Evolutionary conservation across 1,140 invertebrate genomes (phyloP), one percentile per base, ranked within the genome.

Genomic region (Zaprionus vittiger): DNA sequence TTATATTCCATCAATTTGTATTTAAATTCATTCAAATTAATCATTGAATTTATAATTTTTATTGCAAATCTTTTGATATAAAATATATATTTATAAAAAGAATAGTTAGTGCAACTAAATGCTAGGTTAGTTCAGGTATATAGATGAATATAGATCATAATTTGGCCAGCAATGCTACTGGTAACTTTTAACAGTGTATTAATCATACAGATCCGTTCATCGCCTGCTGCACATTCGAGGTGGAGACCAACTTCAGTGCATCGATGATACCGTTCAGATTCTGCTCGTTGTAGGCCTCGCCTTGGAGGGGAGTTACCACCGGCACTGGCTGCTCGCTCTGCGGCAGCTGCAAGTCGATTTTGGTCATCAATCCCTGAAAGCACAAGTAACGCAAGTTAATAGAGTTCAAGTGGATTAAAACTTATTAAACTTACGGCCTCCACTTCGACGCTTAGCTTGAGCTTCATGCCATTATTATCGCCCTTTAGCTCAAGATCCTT

Each of bases 191-290:
- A 38, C 55, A 69, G 55, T 75, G 59, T 67, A 82, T 60, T 44
- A 73, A 59, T 90, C 85, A 90, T 68, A 81, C 78, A 0, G 86
- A 80, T 6, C 91, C 79, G 61, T 93, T 93, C 54, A 93, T 93
- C 26, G 92, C 92, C 73, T 93, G 91, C 65, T 93, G 73, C 59
- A 93, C 81, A 77, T 92, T 93, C 12, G 87, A 83, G 37, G 84
- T 89, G 49, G 83, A 89, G 24, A 92, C 92, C 28, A 90, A 54
- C 49, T 92, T 93, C 17, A 93, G 61, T 4, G 92, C 92, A 7
- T 69, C 78, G 26, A 92, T 74, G 7, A 93, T 92, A 20, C 80
- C 87, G 24, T 92, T 92, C 28, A 93, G 64, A 62, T 91, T 92
- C 15, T 85, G 66, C 79, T 93, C 92, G 41, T 87, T 90, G 52